Base-by-base conservation (phyloP, 30 jellyfish, hydroid and myxozoan species). In the Pseudorhiza aurosa region DNA sequence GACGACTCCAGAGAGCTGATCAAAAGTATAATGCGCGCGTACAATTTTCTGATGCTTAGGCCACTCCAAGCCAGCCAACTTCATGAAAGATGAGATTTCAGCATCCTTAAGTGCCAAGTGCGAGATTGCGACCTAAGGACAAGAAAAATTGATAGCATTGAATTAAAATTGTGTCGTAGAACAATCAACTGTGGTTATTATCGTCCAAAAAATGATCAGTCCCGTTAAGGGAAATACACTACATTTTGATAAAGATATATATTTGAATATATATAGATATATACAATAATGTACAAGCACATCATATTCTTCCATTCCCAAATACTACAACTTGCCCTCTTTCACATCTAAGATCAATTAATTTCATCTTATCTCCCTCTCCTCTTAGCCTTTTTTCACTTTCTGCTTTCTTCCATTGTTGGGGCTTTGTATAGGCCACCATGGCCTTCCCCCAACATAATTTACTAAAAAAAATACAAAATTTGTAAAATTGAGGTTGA, bases 31-130 rank as follows among this genome's bases (percentile, higher is more conserved):
- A 42, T 92, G 96, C 4, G 96, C 98, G 50, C 87, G 75, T 24
- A 92, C 56, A 9, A 86, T 53, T 31, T 82, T 90, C 73, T 85
- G 96, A 62, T 92, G 98, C 56, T 80, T 72, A 12, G 90, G 96
- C 98, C 98, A 92, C 43, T 79, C 89, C 30, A 91, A 56, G 27
- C 96, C 98, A 32, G 96, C 93, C 10, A 86, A 53, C 47, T 70
- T 80, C 93, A 92, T 86, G 73, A 72, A 83, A 32, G 88, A 55
- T 37, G 60, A 42, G 32, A 92, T 64, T 68, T 92, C 96, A 18
- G 80, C 69, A 33, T 79, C 89, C 11, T 26, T 58, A 32, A 92
- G 59, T 36, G 51, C 87, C 29, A 92, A 82, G 63, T 81, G 82
- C 98, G 96, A 92, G 8, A 92, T 26, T 8, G 91, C 87, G 29